Evolutionary conservation across 2,888 invertebrate genomes (phyloP), one percentile per base, ranked within the genome.

Genomic region (Gisinianus flammeolus): DNA sequence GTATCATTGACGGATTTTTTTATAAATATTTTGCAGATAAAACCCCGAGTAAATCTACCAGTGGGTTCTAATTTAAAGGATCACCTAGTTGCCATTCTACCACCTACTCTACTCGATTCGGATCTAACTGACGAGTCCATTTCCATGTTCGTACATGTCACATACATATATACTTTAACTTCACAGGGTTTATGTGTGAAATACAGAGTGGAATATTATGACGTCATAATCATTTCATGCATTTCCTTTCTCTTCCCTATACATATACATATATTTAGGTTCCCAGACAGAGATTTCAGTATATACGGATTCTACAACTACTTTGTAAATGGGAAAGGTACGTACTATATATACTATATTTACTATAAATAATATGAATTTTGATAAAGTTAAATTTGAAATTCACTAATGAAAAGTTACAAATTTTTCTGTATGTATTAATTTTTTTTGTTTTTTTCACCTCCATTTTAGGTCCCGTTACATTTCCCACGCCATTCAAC

Each of bases 61-160:
- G 84, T 83, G n/a, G 84, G 84, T 10, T 71, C 80, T 56, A 83
- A 83, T 79, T 54, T 84, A 8, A 56, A 79, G 35, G 84, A 84
- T 74, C 84, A 84, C 54, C 5, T 81, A 26, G 64, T 74, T 0
- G 12, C 76, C 0, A 10, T 81, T 22, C 19, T 81, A 12, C 66
- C 66, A 0, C 58, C 62, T 2, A 80, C 81, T 8, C 74, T 82
- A 10, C 12, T 54, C 8, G n/a, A 5, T n/a, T n/a, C 16, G 4
- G 19, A 5, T 8, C 19, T n/a, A 54, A 54, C 16, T 19, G 16
- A 12, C 19, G 56, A 78, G 22, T 81, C 82, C 12, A 78, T 79
- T 26, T n/a, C n/a, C n/a, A n/a, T n/a, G n/a, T n/a, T n/a, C n/a
- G n/a, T n/a, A n/a, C n/a, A n/a, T n/a, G n/a, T n/a, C n/a, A n/a